These are phyloP conservation scores for Dendrocincla tyrannina DNA, from an alignment of 2,797 vertebrate genomes.

Conservation along the genomic window DNA sequence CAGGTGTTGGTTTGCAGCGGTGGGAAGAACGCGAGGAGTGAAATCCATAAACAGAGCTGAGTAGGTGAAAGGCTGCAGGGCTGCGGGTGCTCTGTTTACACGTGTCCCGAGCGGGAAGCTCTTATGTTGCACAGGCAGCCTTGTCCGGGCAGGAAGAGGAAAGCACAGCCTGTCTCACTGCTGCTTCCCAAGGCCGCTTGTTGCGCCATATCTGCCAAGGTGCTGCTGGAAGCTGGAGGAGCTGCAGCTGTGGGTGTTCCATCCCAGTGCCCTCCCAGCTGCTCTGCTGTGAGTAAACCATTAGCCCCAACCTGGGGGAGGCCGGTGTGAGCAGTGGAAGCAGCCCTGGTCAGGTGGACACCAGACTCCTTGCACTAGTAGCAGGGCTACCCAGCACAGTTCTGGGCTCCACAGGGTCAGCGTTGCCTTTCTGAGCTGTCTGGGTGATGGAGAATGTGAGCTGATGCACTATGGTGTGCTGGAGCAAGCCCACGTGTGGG, in stretches of 20 bases:
- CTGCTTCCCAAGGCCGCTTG: neutral
- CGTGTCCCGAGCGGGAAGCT: neutral
- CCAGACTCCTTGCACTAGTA: neutral
- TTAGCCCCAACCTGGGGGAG: accelerated
- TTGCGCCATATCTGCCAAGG: accelerated
- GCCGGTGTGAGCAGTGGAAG: neutral
- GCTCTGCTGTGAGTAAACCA: accelerated
- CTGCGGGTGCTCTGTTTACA: neutral
- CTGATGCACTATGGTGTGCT: accelerated
- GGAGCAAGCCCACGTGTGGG: neutral
- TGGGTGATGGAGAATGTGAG: neutral
- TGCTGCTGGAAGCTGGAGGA: neutral
- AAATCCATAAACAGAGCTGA: neutral
- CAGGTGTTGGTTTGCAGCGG: neutral
- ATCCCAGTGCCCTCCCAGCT: neutral
- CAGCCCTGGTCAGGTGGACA: accelerated
- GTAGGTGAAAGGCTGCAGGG: slow-evolving; percentile 14
- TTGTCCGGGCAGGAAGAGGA: neutral
- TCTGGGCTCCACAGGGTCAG: neutral
- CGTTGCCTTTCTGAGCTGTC: neutral
- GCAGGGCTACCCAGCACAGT: accelerated
- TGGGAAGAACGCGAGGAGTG: neutral
- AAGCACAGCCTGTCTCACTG: neutral
- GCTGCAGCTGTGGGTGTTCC: accelerated
- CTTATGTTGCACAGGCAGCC: neutral